Base-by-base conservation (phyloP, 2,797 vertebrate species). In the Melanotaenia parkinsoni region DNA sequence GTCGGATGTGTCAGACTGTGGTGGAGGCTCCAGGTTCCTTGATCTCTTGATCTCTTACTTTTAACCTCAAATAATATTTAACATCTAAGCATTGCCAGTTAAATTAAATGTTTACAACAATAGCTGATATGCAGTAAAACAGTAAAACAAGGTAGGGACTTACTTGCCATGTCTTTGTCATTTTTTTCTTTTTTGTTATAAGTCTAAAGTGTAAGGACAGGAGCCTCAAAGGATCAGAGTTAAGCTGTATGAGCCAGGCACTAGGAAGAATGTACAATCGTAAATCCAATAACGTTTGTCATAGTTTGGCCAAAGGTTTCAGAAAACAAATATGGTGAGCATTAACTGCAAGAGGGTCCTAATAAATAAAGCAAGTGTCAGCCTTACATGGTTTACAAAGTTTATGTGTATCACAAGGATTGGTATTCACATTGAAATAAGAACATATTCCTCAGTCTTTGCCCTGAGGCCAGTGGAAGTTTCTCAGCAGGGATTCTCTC, bases 381-480 rank as follows among this genome's bases (percentile, higher is more conserved):
- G 50, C 9, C 40, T 45, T 62, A 66, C 33, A 75, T 35, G 18
- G 68, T 37, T 66, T 33, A 58, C 33, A 70, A 18, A 68, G 35
- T 74, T 68, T 54, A 59, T 72, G 37, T 74, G 50, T 57, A 67
- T 68, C 24, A 26, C 64, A 65, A 77, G 7, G 38, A 45, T 38
- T 56, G 10, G 47, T 35, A 54, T 71, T 59, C 53, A 58, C 20
- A 24, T 70, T 86, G 81, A 84, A 88, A 85, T 56, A 11, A 53
- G 58, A 40, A 50, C 37, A 45, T 73, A 74, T 81, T 53, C 53
- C 13, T 67, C 18, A n/a, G 63, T 74, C n/a, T 72, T 24, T 58
- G n/a, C 59, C 74, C 77, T 59, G 38, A 69, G 71, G 76, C 73
- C 72, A 70, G 30, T 60, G 78, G 74, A 86, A 84, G 74, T 40